A percentile compares a stretch with the other conserved stretches of the same genome.
Evolutionary conservation across 2,113 vertebrate species (phyloP).

Genomic region (Serilophus lunatus): DNA sequence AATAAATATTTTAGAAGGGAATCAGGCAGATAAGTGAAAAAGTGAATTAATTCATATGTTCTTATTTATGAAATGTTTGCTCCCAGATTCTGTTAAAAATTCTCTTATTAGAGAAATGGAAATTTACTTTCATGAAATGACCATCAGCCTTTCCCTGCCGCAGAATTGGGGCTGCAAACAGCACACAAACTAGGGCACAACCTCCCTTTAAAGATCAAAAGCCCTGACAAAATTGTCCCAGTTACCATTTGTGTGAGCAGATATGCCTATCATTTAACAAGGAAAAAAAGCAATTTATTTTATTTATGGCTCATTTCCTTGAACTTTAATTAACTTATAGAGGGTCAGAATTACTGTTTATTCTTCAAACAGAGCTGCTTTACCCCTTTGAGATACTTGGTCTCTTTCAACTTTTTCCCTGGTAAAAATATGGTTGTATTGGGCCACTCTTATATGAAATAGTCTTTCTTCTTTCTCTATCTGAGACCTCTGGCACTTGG

Average conservation of each 20-base stretch:
- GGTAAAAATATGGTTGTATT: neutral
- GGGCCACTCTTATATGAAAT: neutral
- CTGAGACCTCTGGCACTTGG: neutral
- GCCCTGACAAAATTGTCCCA: neutral
- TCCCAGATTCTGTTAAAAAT: neutral
- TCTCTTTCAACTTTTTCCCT: neutral
- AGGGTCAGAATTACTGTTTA: neutral
- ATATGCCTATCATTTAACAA: neutral
- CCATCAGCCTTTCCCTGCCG: neutral
- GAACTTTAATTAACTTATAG: neutral
- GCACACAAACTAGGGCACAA: fast-evolving
- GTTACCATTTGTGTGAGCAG: neutral
- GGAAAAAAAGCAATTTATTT: neutral
- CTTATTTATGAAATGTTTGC: neutral
- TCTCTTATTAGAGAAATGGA: neutral
- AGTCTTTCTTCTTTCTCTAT: neutral
- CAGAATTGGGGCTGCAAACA: neutral
- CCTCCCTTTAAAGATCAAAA: neutral
- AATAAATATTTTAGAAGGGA: conserved; percentile 38
- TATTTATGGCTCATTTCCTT: neutral
- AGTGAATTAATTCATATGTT: conserved; percentile 3
- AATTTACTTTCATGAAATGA: neutral
- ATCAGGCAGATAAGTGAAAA: neutral
- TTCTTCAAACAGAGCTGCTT: neutral
- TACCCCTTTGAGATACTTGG: neutral